Percentiles rank a stretch among this genome's conserved stretches.
phyloP scores from a whole-genome alignment of 2,888 invertebrate genomes.

The Euclidia mi region DNA sequence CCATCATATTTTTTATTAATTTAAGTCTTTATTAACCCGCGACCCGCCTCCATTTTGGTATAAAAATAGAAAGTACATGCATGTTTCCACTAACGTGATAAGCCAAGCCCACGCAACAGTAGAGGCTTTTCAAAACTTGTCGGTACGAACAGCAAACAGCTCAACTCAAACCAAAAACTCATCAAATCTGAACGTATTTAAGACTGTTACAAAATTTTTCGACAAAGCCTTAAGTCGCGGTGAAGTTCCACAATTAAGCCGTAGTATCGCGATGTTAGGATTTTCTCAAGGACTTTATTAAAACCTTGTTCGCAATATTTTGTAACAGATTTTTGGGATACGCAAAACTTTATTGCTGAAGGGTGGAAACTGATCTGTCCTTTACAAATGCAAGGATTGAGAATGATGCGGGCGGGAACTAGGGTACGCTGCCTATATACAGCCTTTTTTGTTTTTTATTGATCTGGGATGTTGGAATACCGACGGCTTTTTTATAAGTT shows the following conservation, averaged over 20 bases:
- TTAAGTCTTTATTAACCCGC: too few species aligned
- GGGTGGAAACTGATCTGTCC: too few species aligned
- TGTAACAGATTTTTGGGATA: conserved; percentile 48
- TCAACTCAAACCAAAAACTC: conserved; percentile 50
- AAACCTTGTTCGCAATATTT: conserved; percentile 60
- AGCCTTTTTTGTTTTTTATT: too few species aligned
- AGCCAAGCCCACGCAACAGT: conserved; percentile 7
- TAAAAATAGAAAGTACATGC: too few species aligned
- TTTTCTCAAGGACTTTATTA: conserved; percentile 66
- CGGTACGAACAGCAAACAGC: conserved; percentile 22
- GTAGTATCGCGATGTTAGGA: conserved; percentile 48
- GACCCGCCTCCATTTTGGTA: too few species aligned
- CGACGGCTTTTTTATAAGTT: too few species aligned
- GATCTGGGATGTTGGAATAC: too few species aligned
- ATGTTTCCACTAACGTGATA: conserved; percentile 4
- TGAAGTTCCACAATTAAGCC: conserved; percentile 72
- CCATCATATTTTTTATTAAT: too few species aligned
- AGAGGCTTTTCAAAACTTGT: conserved; percentile 21
- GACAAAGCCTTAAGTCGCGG: conserved; percentile 58
- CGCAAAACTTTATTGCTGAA: background rate
- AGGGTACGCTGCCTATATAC: too few species aligned
- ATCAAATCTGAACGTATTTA: conserved; percentile 60
- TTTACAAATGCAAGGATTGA: too few species aligned
- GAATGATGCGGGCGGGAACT: too few species aligned
- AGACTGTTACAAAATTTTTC: conserved; percentile 60